Base-by-base conservation (phyloP, 1,140 invertebrate genomes). In the Musca vetustissima region DNA sequence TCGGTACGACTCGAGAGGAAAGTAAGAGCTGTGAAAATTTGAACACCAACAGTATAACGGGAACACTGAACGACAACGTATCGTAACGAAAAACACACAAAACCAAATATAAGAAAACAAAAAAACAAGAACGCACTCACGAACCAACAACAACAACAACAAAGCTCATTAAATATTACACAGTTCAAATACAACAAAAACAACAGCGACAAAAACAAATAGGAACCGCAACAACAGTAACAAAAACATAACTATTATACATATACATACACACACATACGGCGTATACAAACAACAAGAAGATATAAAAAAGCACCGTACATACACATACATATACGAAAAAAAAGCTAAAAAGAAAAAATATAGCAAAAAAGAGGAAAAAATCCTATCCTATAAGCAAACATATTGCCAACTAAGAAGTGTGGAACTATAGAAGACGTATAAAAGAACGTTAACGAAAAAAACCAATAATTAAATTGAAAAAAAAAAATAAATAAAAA, bases 161-260 rank as follows among this genome's bases (percentile, higher is more conserved):
- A 59, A 61, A 61, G 28, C 57, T 61, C 57, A 61, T 61, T 61
- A 19, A 61, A 61, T 61, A 61, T 61, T 61, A 61, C 57, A 61
- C 57, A 61, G 57, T 61, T 61, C 28, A 61, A 43, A 43, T 11
- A 43, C 6, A 11, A 43, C 36, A 43, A 43, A 43, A 11, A 43
- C 36, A 43, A 43, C 36, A 4, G 11, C 36, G 11, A 43, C 36
- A 43, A 43, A 43, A 43, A 43, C 36, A 43, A 43, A 43, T 43
- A 43, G 36, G 36, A 43, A 43, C 36, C 36, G 36, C 36, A 43
- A 13, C 36, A 43, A 43, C 36, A 43, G 36, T 43, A 43, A 43
- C 36, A 43, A 43, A 43, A 43, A 43, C 36, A 43, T 43, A 43
- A 43, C 36, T 13, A 43, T 43, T 43, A 43, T 43, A 43, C 36